Evolutionary conservation across 2,888 invertebrate genomes (phyloP), one percentile per base, ranked within the genome.

Genomic region (Acleris laterana): DNA sequence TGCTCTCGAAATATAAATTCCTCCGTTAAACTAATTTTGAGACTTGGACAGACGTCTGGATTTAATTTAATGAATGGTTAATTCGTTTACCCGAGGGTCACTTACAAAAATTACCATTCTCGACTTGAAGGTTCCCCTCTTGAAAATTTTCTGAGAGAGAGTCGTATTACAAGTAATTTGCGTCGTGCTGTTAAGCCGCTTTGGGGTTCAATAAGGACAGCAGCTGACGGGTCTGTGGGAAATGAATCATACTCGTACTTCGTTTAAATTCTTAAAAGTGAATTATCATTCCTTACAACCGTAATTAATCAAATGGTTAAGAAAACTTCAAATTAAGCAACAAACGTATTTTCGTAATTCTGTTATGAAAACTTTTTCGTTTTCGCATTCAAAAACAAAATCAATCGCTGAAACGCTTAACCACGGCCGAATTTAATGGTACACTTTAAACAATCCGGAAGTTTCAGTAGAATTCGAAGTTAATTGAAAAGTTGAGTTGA

Each of bases 401-500:
- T 76, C 72, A 73, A 77, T 74, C 71, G 70, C 65, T 56, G 69
- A 71, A 69, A 71, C 75, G 74, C 69, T 75, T 71, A 69, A 70
- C 72, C 60, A 68, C 72, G 69, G 69, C 70, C 63, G 68, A 74
- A 71, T 69, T 76, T 72, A 75, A 74, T 71, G 70, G 69, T 70
- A 76, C 75, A 72, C 70, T 73, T 73, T 71, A 74, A 69, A 72
- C 69, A 74, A 76, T 74, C 68, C 66, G 52, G 68, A 75, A 77
- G 71, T 77, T 77, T 73, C 32, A 57, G 61, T 63, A 68, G 70
- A 78, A 81, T 79, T 79, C 75, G 71, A 79, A 80, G 77, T 78
- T 82, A 82, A 81, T 83, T 83, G 81, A 81, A 79, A 82, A 83
- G 79, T 81, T 78, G 44, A 60, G 65, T 72, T 72, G 69, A 63